Base-by-base conservation (phyloP, 2,113 vertebrate species). In the Ammodramus savannarum region DNA sequence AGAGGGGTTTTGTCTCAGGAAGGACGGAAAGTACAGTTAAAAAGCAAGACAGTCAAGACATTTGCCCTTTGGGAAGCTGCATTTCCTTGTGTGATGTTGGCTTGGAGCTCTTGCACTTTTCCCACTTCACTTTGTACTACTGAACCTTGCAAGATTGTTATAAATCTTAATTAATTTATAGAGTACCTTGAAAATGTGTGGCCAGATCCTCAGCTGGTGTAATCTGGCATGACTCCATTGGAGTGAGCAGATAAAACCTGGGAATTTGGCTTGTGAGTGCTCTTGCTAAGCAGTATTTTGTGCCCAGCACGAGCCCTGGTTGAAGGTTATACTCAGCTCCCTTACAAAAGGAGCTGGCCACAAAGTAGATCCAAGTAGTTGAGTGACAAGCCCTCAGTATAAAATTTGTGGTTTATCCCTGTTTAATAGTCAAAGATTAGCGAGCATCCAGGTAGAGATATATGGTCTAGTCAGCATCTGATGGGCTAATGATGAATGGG, bases 401-500 rank as follows among this genome's bases (percentile, higher is more conserved):
- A 81, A 93, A 93, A 95, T 63, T 90, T 93, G 66, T 86, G 82
- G 13, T 95, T 94, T 94, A 96, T 94, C 73, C 92, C 81, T 95
- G 72, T 90, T 95, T 96, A 94, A 93, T 81, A 96, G 90, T 75
- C 82, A 88, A 84, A 95, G 95, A 96, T 88, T 92, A 96, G 91
- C 9, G 27, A 93, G 93, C 51, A 93, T 84, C 55, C 87, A 93
- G 85, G 93, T 96, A 23, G 95, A 97, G 95, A 96, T 95, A 96
- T 95, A 97, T 90, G 68, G 34, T 68, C 52, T 57, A 81, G 95
- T 93, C 87, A 94, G 94, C 75, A 91, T 90, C 85, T 96, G 94
- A 97, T 94, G 87, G 85, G 91, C 90, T 95, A 74, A 71, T 96
- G 94, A 96, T 96, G 94, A 93, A 97, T 96, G 95, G 86, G 93